phyloP scores from a whole-genome alignment of 2,797 vertebrate species.

The Carduelis carduelis region DNA sequence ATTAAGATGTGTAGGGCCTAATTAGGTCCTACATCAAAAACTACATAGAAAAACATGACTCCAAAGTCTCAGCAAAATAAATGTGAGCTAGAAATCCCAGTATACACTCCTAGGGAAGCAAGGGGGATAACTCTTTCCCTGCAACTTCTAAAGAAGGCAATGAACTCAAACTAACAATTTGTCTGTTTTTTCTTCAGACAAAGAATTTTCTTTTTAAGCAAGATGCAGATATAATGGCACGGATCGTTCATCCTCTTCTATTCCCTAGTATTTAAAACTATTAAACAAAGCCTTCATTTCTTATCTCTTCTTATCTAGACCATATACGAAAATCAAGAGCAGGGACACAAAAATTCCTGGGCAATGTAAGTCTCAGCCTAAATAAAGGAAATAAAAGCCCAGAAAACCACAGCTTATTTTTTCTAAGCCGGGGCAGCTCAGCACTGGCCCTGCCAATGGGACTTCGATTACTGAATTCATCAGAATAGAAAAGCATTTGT shows the following conservation, averaged over 20 bases:
- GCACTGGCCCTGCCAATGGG: background rate
- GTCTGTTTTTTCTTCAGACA: constrained; percentile 11
- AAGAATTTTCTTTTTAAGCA: background rate
- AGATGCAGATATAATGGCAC: background rate
- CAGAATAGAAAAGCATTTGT: constrained; percentile 19
- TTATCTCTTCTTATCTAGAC: background rate
- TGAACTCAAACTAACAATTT: constrained; percentile 35
- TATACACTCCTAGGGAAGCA: constrained; percentile 46
- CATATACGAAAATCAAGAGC: background rate
- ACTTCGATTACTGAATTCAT: background rate
- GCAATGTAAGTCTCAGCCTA: background rate
- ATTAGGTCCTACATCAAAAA: constrained; percentile 82
- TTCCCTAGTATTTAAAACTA: background rate
- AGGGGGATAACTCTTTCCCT: constrained; percentile 43
- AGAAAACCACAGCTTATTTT: background rate
- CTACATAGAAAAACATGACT: constrained; percentile 74
- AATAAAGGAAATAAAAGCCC: background rate
- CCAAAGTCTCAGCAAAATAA: constrained; percentile 74
- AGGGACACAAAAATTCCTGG: background rate
- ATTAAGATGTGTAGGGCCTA: constrained; percentile 77
- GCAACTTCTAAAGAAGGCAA: background rate
- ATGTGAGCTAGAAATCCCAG: constrained; percentile 75
- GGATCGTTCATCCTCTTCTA: constrained; percentile 26
- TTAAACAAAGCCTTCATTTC: background rate
- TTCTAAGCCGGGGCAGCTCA: background rate